Base-by-base conservation (phyloP, 2,888 invertebrate species). In the Tiliacea aurago region DNA sequence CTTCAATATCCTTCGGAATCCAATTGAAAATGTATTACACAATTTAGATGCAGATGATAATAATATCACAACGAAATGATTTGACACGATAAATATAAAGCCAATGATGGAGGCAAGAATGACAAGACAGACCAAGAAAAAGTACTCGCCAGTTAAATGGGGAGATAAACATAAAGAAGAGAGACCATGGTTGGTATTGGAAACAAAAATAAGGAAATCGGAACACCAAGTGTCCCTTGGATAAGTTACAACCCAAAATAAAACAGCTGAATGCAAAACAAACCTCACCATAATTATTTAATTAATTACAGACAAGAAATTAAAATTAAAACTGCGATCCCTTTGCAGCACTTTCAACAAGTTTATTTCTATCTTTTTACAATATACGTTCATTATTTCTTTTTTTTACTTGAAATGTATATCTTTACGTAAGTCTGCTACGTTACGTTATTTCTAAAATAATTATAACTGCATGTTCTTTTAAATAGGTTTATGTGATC, bases 351-450 rank as follows among this genome's bases (percentile, higher is more conserved):
- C 10, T 33, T 49, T 61, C 23, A 74, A n/a, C 61, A 15, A 41
- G 33, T 75, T 23, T 37, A n/a, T 74, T 11, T 11, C 9, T 45
- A 53, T 51, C n/a, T 59, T 58, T 47, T 47, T 51, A 33, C 15
- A 23, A 49, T 62, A 23, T 62, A 56, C 55, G 9, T 28, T 76
- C 62, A 58, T 68, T 28, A 28, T 76, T 68, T 51, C 62, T 62
- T 37, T 20, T 51, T 68, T 62, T 37, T 20, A 66, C 67, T 45
- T 45, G 18, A 68, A 43, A 62, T 53, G 55, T 56, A 37, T 62
- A 51, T 41, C 23, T 76, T 63, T 63, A 69, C 43, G n/a, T n/a
- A 68, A 41, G n/a, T 41, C 11, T 47, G n/a, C 55, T 55, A n/a
- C 20, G 9, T 43, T 6, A 23, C 10, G 18, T 37, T 23, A n/a